Evolutionary conservation across 1,140 invertebrate genomes (phyloP).

Genomic region (Magallana gigas): DNA sequence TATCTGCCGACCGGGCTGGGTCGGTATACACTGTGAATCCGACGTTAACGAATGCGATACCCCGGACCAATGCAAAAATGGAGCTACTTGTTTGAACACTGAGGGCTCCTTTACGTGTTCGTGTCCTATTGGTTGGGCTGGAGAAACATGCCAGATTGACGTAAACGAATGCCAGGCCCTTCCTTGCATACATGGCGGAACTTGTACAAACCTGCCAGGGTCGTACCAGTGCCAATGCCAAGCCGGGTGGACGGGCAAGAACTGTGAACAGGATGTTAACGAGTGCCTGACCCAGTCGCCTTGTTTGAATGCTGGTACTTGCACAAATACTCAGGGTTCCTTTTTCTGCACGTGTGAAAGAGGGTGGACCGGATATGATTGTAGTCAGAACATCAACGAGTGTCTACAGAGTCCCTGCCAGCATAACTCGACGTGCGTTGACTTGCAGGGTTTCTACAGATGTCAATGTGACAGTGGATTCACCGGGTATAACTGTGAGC

Average conservation of each 20-base stretch:
- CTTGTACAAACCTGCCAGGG: slow-evolving; percentile 10
- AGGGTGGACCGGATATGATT: slow-evolving; percentile 13
- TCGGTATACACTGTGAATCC: slow-evolving; percentile 15
- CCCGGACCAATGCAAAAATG: slow-evolving; percentile 18
- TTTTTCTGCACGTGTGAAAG: slow-evolving; percentile 2
- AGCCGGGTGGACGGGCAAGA: slow-evolving; percentile 18
- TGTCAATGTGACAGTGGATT: slow-evolving; percentile 47
- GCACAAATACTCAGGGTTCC: slow-evolving; percentile 27
- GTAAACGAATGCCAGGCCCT: slow-evolving; percentile 36
- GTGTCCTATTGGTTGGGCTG: slow-evolving; percentile 33
- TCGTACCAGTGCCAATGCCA: slow-evolving; percentile 22
- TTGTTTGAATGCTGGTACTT: slow-evolving; percentile 28
- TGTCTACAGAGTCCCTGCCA: slow-evolving; percentile 41
- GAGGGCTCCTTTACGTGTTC: slow-evolving; percentile 44
- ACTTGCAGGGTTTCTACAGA: slow-evolving; percentile 33
- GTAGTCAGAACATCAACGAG: slow-evolving; percentile 40
- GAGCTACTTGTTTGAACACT: slow-evolving; percentile 27
- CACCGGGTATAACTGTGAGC: slow-evolving; percentile 51
- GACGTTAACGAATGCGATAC: slow-evolving; percentile 46
- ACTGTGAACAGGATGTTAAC: slow-evolving; percentile 45
- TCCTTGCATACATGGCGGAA: slow-evolving; percentile 40
- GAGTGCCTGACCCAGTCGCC: slow-evolving; percentile 15
- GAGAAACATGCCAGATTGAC: slow-evolving; percentile 24
- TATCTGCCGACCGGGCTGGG: slow-evolving; percentile 27
- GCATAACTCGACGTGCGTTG: slow-evolving; percentile 43